Evolutionary conservation across 2,797 vertebrate species (phyloP).

Genomic region (Distichodus sexfasciatus): DNA sequence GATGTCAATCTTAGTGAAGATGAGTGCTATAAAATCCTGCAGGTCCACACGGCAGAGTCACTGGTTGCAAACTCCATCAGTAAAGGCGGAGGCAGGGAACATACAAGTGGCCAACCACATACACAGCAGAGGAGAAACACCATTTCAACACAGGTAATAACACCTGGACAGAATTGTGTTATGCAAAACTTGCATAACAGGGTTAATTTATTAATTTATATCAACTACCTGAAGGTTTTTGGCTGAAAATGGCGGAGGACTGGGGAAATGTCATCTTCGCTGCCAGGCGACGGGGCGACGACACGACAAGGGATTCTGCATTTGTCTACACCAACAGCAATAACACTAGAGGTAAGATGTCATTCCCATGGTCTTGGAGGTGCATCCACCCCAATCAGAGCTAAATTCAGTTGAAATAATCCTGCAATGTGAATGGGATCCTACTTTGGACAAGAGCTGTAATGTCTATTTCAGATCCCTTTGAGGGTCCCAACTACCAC

Average conservation of each 20-base stretch:
- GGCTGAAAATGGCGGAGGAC: slow-evolving; percentile 8
- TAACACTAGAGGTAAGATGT: too few species aligned
- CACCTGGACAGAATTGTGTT: neutral
- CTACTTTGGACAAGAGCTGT: too few species aligned
- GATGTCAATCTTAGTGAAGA: neutral
- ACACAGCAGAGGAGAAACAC: neutral
- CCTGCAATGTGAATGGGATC: too few species aligned
- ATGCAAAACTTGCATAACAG: too few species aligned
- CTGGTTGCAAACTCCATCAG: neutral
- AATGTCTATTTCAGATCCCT: slow-evolving; percentile 63
- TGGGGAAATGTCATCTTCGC: neutral
- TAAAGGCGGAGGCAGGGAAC: neutral
- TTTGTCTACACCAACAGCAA: slow-evolving; percentile 24
- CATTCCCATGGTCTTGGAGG: too few species aligned
- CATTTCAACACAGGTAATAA: neutral
- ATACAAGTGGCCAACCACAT: slow-evolving; percentile 6
- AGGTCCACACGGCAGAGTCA: neutral
- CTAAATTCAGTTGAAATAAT: too few species aligned
- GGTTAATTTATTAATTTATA: neutral
- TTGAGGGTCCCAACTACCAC: slow-evolving; percentile 82
- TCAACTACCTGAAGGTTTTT: neutral
- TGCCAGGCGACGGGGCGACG: slow-evolving; percentile 7
- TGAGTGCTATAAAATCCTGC: slow-evolving; percentile 23
- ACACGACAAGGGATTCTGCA: neutral
- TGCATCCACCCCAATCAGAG: too few species aligned